Evolutionary conservation across 2,888 invertebrate species (phyloP).

Genomic region (Nephrocerus scutellatus): DNA sequence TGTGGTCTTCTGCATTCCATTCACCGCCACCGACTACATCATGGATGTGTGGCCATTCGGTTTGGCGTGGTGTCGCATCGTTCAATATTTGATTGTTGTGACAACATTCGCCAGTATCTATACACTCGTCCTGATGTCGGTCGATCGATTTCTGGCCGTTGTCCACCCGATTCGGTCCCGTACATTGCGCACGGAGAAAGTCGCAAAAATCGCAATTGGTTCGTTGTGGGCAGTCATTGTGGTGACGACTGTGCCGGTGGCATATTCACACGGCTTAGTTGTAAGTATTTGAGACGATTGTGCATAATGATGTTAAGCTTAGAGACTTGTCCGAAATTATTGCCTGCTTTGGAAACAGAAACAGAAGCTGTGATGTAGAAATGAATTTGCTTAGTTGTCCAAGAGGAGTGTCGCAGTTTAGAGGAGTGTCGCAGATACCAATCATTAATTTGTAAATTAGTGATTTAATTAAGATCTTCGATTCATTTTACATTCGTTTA

Average conservation of each 20-base stretch:
- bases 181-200: conserved; percentile 70
- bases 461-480: too few species aligned
- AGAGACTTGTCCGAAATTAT: too few species aligned
- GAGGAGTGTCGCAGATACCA: too few species aligned
- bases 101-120: conserved; percentile 89
- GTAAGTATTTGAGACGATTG: conserved; percentile 32
- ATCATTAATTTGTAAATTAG: too few species aligned
- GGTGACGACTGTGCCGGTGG: conserved; percentile 63
- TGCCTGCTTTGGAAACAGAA: too few species aligned
- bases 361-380: too few species aligned
- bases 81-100: conserved; percentile 84
- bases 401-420: too few species aligned
- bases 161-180: conserved; percentile 85
- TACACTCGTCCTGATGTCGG: conserved; percentile 86
- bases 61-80: conserved; percentile 76
- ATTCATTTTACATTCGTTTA: too few species aligned
- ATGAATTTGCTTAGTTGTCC: too few species aligned
- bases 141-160: conserved; percentile 86
- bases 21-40: conserved; percentile 84
- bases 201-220: conserved; percentile 69
- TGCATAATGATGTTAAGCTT: too few species aligned
- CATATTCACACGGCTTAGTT: conserved; percentile 66
- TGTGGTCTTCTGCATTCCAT: conserved; percentile 87
- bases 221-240: conserved; percentile 74
- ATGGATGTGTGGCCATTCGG: conserved; percentile 84